Evolutionary conservation across 2,797 vertebrate genomes (phyloP).

Genomic region (Oreonectes daqikongensis): DNA sequence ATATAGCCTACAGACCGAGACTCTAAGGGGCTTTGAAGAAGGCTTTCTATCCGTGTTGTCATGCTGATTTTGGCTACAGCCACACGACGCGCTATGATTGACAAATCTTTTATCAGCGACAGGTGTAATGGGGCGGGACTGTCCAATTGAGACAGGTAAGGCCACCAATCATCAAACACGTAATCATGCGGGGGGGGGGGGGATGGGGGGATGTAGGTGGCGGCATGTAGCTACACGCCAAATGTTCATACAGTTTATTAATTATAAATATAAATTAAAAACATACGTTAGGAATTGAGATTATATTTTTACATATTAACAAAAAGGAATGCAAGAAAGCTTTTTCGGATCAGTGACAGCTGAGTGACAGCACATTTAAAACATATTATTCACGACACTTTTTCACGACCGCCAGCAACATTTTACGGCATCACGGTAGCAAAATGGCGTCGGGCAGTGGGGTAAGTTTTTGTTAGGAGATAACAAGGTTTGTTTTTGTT

Average conservation of each 20-base stretch:
- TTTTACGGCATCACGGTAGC: conserved; percentile 36
- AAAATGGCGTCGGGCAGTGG: conserved; percentile 80
- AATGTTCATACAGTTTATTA: too few species aligned
- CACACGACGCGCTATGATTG: conserved; percentile 43
- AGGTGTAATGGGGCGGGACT: conserved; percentile 71
- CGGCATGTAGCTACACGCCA: too few species aligned
- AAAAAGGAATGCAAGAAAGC: neutral
- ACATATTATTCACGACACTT: neutral
- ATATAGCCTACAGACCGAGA: conserved; percentile 71
- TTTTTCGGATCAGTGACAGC: neutral
- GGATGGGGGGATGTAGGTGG: too few species aligned
- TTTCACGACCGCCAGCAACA: conserved; percentile 45
- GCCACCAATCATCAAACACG: conserved; percentile 31
- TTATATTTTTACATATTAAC: too few species aligned
- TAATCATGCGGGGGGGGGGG: too few species aligned
- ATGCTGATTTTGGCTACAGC: conserved; percentile 54
- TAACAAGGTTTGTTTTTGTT: neutral
- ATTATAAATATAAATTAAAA: too few species aligned
- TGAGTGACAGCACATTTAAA: conserved; percentile 12
- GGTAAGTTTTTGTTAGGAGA: conserved; percentile 62
- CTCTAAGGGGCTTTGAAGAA: conserved; percentile 69
- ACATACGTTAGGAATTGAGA: too few species aligned
- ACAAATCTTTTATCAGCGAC: conserved; percentile 68
- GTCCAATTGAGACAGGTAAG: conserved; percentile 45
- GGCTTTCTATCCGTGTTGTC: conserved; percentile 64